Evolutionary conservation across 2,888 invertebrate genomes (phyloP).

Genomic region (Agrotis exclamationis): DNA sequence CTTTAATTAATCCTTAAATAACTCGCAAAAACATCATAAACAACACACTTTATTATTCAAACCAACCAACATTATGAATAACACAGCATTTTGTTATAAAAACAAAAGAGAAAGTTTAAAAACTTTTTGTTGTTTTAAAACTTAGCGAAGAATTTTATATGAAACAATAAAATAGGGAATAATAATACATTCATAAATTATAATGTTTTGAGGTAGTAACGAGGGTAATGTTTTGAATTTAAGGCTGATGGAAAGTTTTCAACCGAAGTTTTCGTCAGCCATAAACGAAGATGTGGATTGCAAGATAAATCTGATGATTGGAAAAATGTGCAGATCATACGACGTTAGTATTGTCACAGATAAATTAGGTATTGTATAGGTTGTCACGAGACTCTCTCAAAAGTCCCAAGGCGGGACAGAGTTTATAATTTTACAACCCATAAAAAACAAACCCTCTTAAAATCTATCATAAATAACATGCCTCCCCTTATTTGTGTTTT

Average conservation of each 20-base stretch:
- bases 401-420: too few species aligned
- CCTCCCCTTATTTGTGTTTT: too few species aligned
- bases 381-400: too few species aligned
- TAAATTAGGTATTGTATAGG: too few species aligned
- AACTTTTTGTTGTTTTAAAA: constrained; percentile 38
- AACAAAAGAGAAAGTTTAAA: constrained; percentile 27
- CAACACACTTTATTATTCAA: constrained; percentile 31
- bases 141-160: constrained; percentile 34
- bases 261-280: not conserved
- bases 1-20: constrained; percentile 32
- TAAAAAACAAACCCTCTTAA: too few species aligned
- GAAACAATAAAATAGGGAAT: constrained; percentile 24
- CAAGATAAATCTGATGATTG: not conserved
- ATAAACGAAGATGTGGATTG: not conserved
- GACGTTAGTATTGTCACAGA: too few species aligned
- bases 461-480: too few species aligned
- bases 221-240: not conserved
- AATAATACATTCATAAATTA: constrained; percentile 3
- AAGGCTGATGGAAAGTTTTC: constrained; percentile 4
- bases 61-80: constrained; percentile 30
- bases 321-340: not conserved
- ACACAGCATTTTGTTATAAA: constrained; percentile 36
- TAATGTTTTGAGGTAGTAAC: not conserved
- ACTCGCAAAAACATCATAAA: constrained; percentile 21
- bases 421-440: too few species aligned